Conservation (phyloP, 35 echinoderm and acorn worm genomes). For the Heliocidaris erythrogramma region DNA sequence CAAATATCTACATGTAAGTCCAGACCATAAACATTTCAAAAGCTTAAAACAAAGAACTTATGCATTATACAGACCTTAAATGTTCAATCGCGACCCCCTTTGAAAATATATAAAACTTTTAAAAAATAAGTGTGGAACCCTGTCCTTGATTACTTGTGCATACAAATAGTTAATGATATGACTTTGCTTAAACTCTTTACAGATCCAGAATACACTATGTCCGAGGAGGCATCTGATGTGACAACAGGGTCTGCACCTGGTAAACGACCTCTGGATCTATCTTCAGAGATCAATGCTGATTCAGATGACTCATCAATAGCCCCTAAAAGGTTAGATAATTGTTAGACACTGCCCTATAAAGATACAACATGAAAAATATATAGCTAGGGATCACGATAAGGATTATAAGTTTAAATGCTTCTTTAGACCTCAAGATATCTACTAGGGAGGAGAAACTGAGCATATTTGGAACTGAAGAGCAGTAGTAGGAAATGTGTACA, state of each 20-base stretch:
- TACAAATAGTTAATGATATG: too few species aligned
- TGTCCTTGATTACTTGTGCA: too few species aligned
- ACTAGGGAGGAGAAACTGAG: background rate
- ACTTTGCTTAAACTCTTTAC: background rate
- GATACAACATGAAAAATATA: background rate
- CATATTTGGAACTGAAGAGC: background rate
- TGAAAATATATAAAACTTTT: too few species aligned
- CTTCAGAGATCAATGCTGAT: slow-evolving; percentile 14
- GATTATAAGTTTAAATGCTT: background rate
- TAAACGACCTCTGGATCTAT: slow-evolving; percentile 18
- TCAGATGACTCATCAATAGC: slow-evolving; percentile 37
- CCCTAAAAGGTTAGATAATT: slow-evolving; percentile 39
- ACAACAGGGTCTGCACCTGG: slow-evolving; percentile 28
- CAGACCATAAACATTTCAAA: too few species aligned
- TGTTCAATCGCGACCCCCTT: too few species aligned
- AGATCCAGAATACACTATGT: slow-evolving; percentile 1
- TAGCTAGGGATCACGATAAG: background rate
- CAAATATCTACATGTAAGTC: too few species aligned
- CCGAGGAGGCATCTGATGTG: slow-evolving; percentile 20
- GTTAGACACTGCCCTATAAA: background rate
- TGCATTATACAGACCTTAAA: too few species aligned
- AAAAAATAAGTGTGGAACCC: too few species aligned
- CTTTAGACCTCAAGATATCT: background rate
- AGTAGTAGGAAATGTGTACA: too few species aligned
- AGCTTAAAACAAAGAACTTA: too few species aligned